Conservation (phyloP, 2,113 vertebrate genomes). For the Noturus placidus region DNA sequence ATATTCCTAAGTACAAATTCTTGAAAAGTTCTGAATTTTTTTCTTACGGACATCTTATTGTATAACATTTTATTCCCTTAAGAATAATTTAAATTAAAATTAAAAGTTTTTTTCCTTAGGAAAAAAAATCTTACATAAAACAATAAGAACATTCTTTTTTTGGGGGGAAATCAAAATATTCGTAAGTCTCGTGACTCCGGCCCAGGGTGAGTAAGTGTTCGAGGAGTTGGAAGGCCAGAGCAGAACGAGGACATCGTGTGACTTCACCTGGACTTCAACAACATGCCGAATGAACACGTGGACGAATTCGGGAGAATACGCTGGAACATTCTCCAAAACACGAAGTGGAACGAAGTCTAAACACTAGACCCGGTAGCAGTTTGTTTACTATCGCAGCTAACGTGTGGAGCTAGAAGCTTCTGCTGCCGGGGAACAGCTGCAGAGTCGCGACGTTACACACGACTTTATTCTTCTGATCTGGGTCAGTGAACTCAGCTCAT, state of each 20-base stretch:
- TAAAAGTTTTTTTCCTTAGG: too few relatives aligned
- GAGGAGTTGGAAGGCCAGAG: too few relatives aligned
- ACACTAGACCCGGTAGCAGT: background rate
- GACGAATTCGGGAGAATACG: background rate
- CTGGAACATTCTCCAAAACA: background rate
- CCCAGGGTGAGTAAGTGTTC: too few relatives aligned
- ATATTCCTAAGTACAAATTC: too few relatives aligned
- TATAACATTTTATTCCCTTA: too few relatives aligned
- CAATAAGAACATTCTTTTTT: too few relatives aligned
- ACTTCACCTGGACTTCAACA: background rate
- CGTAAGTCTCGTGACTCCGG: too few relatives aligned
- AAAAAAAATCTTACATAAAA: too few relatives aligned
- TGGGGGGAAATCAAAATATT: too few relatives aligned
- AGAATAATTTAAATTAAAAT: too few relatives aligned
- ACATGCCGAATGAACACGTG: background rate
- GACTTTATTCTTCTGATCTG: background rate
- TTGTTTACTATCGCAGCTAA: background rate
- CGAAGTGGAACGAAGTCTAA: background rate
- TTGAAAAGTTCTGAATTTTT: too few relatives aligned
- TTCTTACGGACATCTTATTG: too few relatives aligned
- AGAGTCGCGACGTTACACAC: background rate
- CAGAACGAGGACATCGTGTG: background rate
- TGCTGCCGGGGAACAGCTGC: background rate
- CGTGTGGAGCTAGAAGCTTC: background rate
- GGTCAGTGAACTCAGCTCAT: constrained; percentile 16